Evolutionary conservation across 2,888 invertebrate genomes (phyloP), one percentile per base, ranked within the genome.

Genomic region (Drosophila niveifrons): DNA sequence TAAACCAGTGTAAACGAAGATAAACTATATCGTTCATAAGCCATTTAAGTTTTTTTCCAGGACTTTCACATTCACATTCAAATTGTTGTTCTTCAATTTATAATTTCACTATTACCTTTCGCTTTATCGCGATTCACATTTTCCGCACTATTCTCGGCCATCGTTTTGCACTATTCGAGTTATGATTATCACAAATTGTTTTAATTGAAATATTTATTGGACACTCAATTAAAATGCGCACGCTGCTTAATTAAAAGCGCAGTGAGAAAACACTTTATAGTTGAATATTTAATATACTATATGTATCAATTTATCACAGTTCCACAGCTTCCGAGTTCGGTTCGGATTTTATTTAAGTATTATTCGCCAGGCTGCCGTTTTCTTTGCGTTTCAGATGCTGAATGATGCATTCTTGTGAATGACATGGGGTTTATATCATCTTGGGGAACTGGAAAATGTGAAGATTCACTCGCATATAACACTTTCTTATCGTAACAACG

Each of bases 381-480:
- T 18, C 43, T 17, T 47, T 13, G 70, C 55, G 36, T 15, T 50
- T 36, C 62, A 11, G 52, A 34, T 15, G 2, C 8, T 41, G 48
- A 78, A 50, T 76, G 76, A 56, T 63, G 63, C 28, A 11, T 18
- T 63, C 11, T 23, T 23, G 13, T 47, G 58, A 66, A 63, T 78
- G 65, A 2, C 66, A 8, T 18, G 10, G 18, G 43, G 51, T 11
- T 69, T 78, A 48, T 74, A 78, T 68, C 36, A 57, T 9, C 36
- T 8, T 13, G 36, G 10, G 31, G 4, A 31, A 43, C 29, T 7
- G 17, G 13, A 31, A 17, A 43, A 44, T 31, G 18, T 44, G 13
- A 31, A 55, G 43, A 55, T 44, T 55, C 55, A 44, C 44, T 31
- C 13, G 31, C 31, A 44, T 58, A 57, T 43, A 52, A 66, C 51